Conservation (phyloP, 2,797 vertebrate genomes). For the Selene dorsalis region DNA sequence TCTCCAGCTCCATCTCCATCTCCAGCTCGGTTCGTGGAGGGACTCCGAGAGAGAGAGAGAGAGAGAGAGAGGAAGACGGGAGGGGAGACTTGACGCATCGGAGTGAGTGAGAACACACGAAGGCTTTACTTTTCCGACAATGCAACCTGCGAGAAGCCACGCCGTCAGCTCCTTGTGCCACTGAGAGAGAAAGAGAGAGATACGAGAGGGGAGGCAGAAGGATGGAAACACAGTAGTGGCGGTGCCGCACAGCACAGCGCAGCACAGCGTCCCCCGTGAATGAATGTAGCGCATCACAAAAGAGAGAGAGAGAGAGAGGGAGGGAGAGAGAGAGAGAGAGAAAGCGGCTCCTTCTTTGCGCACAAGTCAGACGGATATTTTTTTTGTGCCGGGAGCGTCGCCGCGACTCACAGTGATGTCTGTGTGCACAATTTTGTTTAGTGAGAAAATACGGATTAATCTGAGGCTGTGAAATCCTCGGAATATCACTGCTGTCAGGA, state of each 20-base stretch:
- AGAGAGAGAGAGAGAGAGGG: conserved; percentile 9
- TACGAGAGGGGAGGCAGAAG: conserved; percentile 15
- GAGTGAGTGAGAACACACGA: conserved; percentile 72
- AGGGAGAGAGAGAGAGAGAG: neutral
- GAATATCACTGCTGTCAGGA: conserved; percentile 17
- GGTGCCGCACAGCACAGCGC: conserved; percentile 13
- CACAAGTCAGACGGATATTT: conserved; percentile 60
- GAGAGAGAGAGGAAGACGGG: conserved; percentile 38
- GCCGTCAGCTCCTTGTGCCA: conserved; percentile 58
- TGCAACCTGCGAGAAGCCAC: conserved; percentile 73
- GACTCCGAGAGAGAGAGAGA: conserved; percentile 38
- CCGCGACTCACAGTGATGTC: conserved; percentile 65
- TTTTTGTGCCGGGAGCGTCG: conserved; percentile 50
- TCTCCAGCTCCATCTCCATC: conserved; percentile 5
- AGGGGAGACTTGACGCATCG: conserved; percentile 73
- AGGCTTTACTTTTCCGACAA: conserved; percentile 74
- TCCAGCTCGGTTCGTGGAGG: conserved; percentile 26
- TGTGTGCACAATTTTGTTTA: conserved; percentile 48
- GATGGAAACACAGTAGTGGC: conserved; percentile 66
- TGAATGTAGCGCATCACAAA: conserved; percentile 36
- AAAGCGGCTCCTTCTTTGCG: conserved; percentile 50
- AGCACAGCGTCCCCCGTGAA: conserved; percentile 30
- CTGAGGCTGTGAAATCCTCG: conserved; percentile 44
- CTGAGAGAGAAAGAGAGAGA: conserved; percentile 38
- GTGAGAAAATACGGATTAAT: conserved; percentile 74